Conservation (phyloP, 2,113 vertebrate genomes). For the Sylvilagus bachmani region DNA sequence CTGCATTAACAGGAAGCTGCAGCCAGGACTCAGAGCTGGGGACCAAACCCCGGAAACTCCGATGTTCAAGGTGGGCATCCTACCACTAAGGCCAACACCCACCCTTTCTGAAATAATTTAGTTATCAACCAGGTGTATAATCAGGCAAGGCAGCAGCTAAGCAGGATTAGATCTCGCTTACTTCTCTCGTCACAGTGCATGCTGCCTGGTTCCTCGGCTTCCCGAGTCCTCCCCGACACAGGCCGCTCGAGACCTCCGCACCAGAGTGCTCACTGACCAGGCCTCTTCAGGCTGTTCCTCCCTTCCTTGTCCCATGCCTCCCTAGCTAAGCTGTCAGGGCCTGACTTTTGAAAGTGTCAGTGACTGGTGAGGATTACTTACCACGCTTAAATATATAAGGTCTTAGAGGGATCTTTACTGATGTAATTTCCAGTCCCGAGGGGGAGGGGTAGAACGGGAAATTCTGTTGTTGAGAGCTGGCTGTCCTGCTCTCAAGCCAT, state of each 20-base stretch:
- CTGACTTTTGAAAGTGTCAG: conserved; percentile 37
- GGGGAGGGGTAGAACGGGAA: background rate
- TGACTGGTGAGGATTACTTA: background rate
- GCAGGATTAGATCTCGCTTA: background rate
- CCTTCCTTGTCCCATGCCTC: background rate
- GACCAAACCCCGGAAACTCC: no score
- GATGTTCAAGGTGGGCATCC: no score
- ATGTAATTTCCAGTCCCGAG: background rate
- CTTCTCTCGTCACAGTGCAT: background rate
- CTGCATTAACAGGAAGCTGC: no score
- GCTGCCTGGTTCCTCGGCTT: background rate
- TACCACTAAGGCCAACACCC: no score
- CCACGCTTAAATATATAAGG: background rate
- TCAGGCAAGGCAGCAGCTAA: background rate
- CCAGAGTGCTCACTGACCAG: background rate
- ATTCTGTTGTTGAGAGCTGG: background rate
- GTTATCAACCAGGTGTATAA: background rate
- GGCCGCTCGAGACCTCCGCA: background rate
- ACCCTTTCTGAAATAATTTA: background rate
- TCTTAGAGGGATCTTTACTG: background rate
- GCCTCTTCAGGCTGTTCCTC: background rate
- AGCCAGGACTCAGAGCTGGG: no score
- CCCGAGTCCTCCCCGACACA: background rate
- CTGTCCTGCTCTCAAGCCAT: background rate
- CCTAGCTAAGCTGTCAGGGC: background rate